These are phyloP conservation scores for Folsomia manolachei DNA, from an alignment of 2,888 invertebrate species.

Conservation along the genomic window DNA sequence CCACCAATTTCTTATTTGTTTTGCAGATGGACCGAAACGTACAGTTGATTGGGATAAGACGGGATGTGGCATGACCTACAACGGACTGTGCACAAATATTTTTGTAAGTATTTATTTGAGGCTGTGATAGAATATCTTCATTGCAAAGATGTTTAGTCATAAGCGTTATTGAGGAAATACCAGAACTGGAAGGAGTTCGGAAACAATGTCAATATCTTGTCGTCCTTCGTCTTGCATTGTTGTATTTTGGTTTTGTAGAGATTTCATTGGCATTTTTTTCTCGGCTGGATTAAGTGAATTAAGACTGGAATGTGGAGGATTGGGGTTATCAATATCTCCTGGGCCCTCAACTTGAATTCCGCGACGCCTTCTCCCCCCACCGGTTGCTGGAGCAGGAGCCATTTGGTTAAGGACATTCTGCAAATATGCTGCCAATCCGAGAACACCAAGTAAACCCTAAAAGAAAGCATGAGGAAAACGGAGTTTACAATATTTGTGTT, in stretches of 20 bases:
- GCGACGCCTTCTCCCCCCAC: not conserved
- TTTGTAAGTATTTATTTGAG: no score
- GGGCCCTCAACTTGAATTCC: not conserved
- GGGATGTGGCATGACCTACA: slow-evolving; percentile 43
- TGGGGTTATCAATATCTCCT: not conserved
- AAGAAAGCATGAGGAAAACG: not conserved
- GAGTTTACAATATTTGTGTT: no score
- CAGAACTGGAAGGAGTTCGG: not conserved
- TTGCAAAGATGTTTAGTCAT: no score
- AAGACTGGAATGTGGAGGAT: not conserved
- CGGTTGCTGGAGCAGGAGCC: not conserved
- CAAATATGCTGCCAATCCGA: slow-evolving; percentile 45
- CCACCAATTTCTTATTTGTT: slow-evolving; percentile 36
- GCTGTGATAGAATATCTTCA: no score
- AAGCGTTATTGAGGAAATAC: not conserved
- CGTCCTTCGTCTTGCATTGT: no score
- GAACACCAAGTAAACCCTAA: slow-evolving; percentile 43
- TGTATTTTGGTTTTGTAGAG: no score
- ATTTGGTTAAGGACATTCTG: slow-evolving; percentile 22
- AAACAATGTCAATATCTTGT: no score
- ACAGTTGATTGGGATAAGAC: slow-evolving; percentile 41
- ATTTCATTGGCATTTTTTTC: no score
- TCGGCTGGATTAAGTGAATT: not conserved
- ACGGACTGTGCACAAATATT: slow-evolving; percentile 44
- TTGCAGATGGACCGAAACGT: slow-evolving; percentile 40